Conservation (phyloP, 1,140 invertebrate species). For the Drosophila sproati region DNA sequence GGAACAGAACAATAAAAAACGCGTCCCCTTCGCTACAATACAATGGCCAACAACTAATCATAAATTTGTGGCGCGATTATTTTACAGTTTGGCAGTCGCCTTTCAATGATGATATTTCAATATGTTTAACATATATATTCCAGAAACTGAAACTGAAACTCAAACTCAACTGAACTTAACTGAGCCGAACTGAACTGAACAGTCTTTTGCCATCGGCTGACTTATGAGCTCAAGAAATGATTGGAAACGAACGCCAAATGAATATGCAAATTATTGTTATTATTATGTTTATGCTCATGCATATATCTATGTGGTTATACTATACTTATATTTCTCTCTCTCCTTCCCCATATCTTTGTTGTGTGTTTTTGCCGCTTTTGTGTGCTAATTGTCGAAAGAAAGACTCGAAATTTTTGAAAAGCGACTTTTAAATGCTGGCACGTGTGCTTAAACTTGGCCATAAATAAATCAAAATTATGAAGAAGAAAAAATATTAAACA, state of each 20-base stretch:
- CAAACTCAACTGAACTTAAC: conserved; percentile 16
- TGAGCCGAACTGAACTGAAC: neutral
- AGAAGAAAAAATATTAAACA: conserved; percentile 24
- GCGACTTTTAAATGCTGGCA: conserved; percentile 58
- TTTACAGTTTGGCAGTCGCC: conserved; percentile 67
- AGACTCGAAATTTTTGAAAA: conserved; percentile 37
- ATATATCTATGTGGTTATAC: conserved; percentile 56
- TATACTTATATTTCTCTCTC: conserved; percentile 16
- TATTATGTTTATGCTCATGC: conserved; percentile 76
- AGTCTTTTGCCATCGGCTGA: conserved; percentile 48
- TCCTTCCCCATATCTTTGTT: conserved; percentile 5
- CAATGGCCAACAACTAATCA: conserved; percentile 68
- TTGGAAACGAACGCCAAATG: conserved; percentile 52
- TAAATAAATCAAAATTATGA: conserved; percentile 42
- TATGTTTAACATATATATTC: conserved; percentile 46
- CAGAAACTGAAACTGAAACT: conserved; percentile 29
- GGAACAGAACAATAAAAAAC: conserved; percentile 35
- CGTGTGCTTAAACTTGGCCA: conserved; percentile 59
- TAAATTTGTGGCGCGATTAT: conserved; percentile 81
- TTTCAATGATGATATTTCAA: conserved; percentile 62
- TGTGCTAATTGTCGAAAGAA: conserved; percentile 58
- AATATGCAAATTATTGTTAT: conserved; percentile 81
- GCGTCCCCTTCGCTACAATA: conserved; percentile 19
- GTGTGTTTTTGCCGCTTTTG: conserved; percentile 38
- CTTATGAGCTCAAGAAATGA: conserved; percentile 72